Evolutionary conservation across 2,797 vertebrate genomes (phyloP).

Genomic region (Argyrosomus regius): DNA sequence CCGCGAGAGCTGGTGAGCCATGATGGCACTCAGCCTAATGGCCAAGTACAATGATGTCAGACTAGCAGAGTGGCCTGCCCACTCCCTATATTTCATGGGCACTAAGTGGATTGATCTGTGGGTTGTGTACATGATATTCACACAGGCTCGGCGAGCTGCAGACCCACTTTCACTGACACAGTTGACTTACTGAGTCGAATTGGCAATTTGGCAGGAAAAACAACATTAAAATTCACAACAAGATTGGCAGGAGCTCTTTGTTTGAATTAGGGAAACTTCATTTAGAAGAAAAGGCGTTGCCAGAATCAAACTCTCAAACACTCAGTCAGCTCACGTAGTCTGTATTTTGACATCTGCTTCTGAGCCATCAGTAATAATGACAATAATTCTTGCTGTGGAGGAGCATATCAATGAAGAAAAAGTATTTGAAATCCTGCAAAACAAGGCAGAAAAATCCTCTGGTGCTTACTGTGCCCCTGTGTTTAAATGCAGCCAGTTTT

Average conservation of each 20-base stretch:
- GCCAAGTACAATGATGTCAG: conserved; percentile 81
- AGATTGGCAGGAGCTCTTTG: conserved; percentile 26
- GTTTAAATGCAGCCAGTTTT: not conserved
- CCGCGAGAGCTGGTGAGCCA: conserved; percentile 57
- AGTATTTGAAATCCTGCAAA: not conserved
- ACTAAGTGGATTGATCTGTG: conserved; percentile 85
- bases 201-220: conserved; percentile 13
- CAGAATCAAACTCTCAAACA: conserved; percentile 19
- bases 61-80: conserved; percentile 77
- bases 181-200: conserved; percentile 28
- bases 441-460: not conserved
- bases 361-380: not conserved
- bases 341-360: conserved; percentile 6
- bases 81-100: conserved; percentile 79
- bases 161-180: conserved; percentile 32
- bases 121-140: conserved; percentile 72
- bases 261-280: conserved; percentile 37
- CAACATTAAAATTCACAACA: conserved; percentile 22
- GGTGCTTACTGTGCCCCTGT: not conserved
- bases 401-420: no score
- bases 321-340: not conserved
- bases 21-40: conserved; percentile 84
- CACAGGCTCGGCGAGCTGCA: conserved; percentile 55
- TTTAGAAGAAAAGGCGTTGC: conserved; percentile 5
- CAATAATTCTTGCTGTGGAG: not conserved